Evolutionary conservation across 2,888 invertebrate genomes (phyloP).

Genomic region (Saturnia pavonia): DNA sequence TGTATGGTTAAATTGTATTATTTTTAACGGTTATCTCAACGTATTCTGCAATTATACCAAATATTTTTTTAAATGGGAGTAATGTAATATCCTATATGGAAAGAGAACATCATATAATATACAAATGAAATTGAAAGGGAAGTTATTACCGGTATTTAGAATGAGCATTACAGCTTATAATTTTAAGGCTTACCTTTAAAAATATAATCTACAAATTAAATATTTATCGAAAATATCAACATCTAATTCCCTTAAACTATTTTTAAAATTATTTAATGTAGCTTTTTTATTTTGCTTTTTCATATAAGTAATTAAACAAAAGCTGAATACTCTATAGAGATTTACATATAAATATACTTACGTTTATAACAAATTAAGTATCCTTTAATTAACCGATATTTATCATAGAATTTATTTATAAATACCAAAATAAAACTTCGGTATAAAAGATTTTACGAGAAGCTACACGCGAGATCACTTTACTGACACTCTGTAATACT

Average conservation of each 20-base stretch:
- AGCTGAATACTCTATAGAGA: background rate
- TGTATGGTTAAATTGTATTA: too few species aligned
- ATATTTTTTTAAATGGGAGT: background rate
- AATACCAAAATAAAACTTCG: background rate
- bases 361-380: background rate
- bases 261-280: background rate
- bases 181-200: too few species aligned
- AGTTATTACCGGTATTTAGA: too few species aligned
- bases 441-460: slow-evolving; percentile 14
- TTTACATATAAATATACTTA: background rate
- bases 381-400: background rate
- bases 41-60: background rate
- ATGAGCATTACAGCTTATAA: too few species aligned
- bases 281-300: background rate
- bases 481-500: slow-evolving; percentile 39
- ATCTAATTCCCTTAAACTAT: background rate
- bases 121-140: too few species aligned
- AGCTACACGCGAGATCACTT: slow-evolving; percentile 39
- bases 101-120: too few species aligned
- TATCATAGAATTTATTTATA: background rate
- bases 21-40: background rate
- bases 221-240: too few species aligned
- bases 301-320: background rate
- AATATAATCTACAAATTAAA: too few species aligned
- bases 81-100: too few species aligned